Conservation (phyloP, 2,797 vertebrate genomes). For the Menidia menidia region DNA sequence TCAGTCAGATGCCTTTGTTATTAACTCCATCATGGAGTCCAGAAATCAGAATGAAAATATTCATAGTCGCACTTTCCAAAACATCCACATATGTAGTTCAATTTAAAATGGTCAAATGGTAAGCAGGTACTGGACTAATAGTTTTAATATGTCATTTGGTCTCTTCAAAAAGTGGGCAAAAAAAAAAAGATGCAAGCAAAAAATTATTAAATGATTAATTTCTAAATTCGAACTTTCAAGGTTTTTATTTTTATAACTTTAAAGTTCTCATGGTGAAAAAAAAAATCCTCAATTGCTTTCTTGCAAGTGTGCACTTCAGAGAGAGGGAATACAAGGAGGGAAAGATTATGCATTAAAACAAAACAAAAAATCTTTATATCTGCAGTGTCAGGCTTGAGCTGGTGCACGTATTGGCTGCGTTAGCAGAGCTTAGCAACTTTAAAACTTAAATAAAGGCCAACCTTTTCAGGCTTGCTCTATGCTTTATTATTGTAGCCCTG, state of each 20-base stretch:
- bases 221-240: background rate
- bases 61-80: background rate
- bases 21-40: too few species aligned
- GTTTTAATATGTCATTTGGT: background rate
- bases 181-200: background rate
- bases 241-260: background rate
- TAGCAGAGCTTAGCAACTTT: constrained; percentile 41
- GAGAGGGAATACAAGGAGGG: background rate
- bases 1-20: too few species aligned
- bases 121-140: background rate
- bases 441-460: constrained; percentile 49
- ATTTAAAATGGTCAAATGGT: background rate
- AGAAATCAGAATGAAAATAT: too few species aligned
- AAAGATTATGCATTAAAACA: constrained; percentile 21
- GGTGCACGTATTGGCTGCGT: constrained; percentile 20
- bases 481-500: constrained; percentile 65
- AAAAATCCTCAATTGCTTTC: background rate
- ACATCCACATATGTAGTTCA: background rate
- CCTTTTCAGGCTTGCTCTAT: constrained; percentile 50
- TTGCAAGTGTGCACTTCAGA: too few species aligned
- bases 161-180: background rate
- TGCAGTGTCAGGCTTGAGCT: constrained; percentile 29
- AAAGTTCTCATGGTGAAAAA: constrained; percentile 2
- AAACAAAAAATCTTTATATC: constrained; percentile 22
- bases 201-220: background rate